Evolutionary conservation across 2,797 vertebrate genomes (phyloP), one percentile per base, ranked within the genome.

Genomic region (Sebastes cheni): DNA sequence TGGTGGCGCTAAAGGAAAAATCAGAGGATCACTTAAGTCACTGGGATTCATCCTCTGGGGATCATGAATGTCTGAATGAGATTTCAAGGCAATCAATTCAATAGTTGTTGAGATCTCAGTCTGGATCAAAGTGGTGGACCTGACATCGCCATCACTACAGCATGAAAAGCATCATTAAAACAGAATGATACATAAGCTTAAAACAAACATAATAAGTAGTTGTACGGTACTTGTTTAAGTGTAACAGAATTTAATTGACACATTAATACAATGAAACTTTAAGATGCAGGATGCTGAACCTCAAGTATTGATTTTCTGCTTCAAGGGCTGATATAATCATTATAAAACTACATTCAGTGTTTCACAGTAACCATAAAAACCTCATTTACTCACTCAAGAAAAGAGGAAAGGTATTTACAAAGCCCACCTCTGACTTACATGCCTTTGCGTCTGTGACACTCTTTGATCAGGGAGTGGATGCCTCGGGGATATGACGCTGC

Each of bases 381-480:
- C 3, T 12, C 14, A 54, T 56, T 7, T 29, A 66, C 12, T 25
- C 25, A 13, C 13, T 52, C 2, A 55, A 25, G 22, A 77, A 84
- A 83, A 77, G 62, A 83, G 18, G 2, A 76, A 68, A 81, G 55
- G 39, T 66, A 42, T 72, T 72, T 52, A 68, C 23, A 12, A 1
- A 67, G 11, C 22, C 8, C 20, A 72, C 70, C 77, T 54, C 72
- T 79, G 58, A 39, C 79, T 65, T 22, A 55, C 36, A 70, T 20
- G 29, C 32, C 76, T 68, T 16, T 4, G 20, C 30, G 14, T 61
- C 3, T 23, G 64, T 56, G 30, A 2, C 11, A 58, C 55, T 77
- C 59, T 74, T 52, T 82, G 72, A 86, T 85, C 71, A 68, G 61
- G 36, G 70, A n/a, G 50, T 65, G 52, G 82, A 88, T n/a, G 60